Evolutionary conservation across 2,888 invertebrate species (phyloP), one percentile per base, ranked within the genome.

Genomic region (Crocallis elinguaria): DNA sequence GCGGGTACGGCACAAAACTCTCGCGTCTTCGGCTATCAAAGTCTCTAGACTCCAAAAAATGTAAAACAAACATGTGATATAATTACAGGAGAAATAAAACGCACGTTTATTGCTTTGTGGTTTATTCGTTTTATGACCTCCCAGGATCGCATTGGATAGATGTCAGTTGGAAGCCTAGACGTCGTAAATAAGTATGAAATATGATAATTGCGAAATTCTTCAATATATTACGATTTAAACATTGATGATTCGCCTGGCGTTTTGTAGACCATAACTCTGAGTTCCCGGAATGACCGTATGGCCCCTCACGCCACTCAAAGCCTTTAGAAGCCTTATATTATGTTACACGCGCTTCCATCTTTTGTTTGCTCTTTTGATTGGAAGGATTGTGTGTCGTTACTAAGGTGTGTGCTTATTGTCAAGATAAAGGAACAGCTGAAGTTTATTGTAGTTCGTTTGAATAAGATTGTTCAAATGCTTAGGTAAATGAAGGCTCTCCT

Each of bases 121-220:
- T 79, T 82, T 85, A 83, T 86, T 75, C 83, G 76, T 83, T 89
- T 89, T 90, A 88, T 84, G 83, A 78, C 79, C 83, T 71, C 75
- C 79, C 77, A 75, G 75, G 78, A 83, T 82, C 82, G 80, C 38
- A 75, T 77, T 62, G 83, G 86, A 88, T 89, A 85, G 86, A 85
- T 77, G 88, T 87, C 88, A 76, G 82, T 75, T 79, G 79, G 77
- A 64, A 76, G 83, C 86, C 88, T 91, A 91, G 90, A 84, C 85
- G 77, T 90, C 91, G 89, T 91, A 91, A 91, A 91, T 85, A 87
- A 79, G 79, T 85, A 86, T 90, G 90, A 91, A 90, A 88, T 91
- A 91, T 91, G 90, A 90, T 91, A 90, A 91, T 91, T 91, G 89
- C 89, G 75, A 89, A 90, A 90, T 89, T 90, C 90, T 90, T 85